Evolutionary conservation across 2,888 invertebrate species (phyloP), one percentile per base, ranked within the genome.

Genomic region (Diachrysia chrysitis): DNA sequence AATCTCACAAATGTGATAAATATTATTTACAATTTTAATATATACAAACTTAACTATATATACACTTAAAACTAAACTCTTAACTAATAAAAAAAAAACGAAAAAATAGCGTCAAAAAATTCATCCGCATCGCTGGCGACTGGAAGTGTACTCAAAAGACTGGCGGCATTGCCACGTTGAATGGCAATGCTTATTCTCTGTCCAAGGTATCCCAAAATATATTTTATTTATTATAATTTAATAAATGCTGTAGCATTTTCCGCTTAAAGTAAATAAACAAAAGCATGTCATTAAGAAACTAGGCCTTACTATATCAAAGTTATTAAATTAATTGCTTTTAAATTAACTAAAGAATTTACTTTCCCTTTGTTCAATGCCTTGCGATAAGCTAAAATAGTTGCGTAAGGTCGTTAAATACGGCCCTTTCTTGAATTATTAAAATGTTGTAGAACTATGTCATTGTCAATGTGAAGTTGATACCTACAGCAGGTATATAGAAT

Each of bases 391-490:
- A n/a, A n/a, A n/a, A n/a, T n/a, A 75, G 79, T 78, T 76, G 65
- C 67, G 66, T 63, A 71, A 70, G 59, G 67, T 66, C 69, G 68
- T 60, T 63, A 72, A 70, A 71, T 73, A 46, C 58, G 62, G 67
- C 78, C 77, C 69, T 72, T 81, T 63, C 69, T 73, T 72, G 71
- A 71, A 72, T 73, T 56, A 79, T 66, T 76, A 63, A 79, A 73
- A 58, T 76, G 59, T 69, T 23, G 63, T 60, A 71, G 57, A 81
- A 82, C 74, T 86, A 81, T 84, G 87, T 83, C 85, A 87, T 76
- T 87, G 84, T 79, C 84, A 84, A 79, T 78, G 70, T 57, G 37
- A 69, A 66, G 74, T 73, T 66, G 62, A 63, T 62, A 71, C 61
- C 61, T 54, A n/a, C n/a, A n/a, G n/a, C n/a, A n/a, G n/a, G 42